Evolutionary conservation across 92 coral and sea anemone species (phyloP).

Genomic region (Desmophyllum pertusum): DNA sequence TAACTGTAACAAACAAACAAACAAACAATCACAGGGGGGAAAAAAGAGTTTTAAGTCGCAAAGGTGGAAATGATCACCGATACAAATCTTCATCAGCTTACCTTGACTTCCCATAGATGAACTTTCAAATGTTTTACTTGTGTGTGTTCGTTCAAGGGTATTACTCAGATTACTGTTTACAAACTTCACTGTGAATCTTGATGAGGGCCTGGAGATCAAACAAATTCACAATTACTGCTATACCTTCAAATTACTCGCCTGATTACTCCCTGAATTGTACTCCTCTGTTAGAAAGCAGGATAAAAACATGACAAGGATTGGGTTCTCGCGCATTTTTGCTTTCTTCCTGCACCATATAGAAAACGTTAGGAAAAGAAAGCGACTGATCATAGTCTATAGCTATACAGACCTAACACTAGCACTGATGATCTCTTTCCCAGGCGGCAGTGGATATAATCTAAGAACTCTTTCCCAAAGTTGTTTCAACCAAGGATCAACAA

Average conservation of each 20-base stretch:
- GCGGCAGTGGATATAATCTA: conserved; percentile 77
- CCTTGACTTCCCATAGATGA: neutral
- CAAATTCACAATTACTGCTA: neutral
- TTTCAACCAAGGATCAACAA: conserved; percentile 94
- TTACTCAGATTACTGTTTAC: conserved; percentile 17
- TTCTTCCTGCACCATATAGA: too few relatives aligned
- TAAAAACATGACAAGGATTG: too few relatives aligned
- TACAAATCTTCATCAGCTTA: neutral
- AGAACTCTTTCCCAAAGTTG: conserved; percentile 82
- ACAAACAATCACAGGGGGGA: too few relatives aligned
- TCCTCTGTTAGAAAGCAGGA: too few relatives aligned
- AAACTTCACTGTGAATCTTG: conserved; percentile 59
- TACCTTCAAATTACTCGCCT: too few relatives aligned
- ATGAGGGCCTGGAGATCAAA: conserved; percentile 42
- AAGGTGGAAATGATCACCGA: too few relatives aligned
- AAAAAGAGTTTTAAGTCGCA: neutral
- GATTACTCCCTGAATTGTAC: too few relatives aligned
- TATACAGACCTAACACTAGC: conserved; percentile 63
- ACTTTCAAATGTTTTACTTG: neutral
- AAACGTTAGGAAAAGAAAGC: neutral
- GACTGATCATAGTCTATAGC: neutral
- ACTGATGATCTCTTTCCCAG: conserved; percentile 82
- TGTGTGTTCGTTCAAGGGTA: neutral
- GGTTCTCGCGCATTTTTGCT: too few relatives aligned
- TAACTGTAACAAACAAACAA: neutral